phyloP scores from a whole-genome alignment of 1,140 invertebrate genomes.

The Mycetomoellerius zeteki region DNA sequence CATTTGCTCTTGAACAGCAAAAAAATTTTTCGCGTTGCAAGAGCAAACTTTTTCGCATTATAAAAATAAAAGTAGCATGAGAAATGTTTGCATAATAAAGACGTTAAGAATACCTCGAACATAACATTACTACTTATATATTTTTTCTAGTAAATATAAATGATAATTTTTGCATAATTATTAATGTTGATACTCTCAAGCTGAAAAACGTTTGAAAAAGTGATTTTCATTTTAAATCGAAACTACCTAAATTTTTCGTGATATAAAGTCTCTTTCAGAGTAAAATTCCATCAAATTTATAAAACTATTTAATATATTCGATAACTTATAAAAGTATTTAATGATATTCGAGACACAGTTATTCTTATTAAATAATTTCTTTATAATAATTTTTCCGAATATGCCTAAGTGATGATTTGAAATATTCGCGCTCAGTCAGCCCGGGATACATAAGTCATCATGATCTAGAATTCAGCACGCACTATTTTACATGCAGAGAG shows the following conservation, averaged over 20 bases:
- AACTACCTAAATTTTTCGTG: not conserved
- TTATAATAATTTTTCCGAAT: not conserved
- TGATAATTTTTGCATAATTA: conserved; percentile 11
- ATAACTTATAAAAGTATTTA: not conserved
- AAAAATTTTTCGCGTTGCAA: conserved; percentile 1
- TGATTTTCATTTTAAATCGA: not conserved
- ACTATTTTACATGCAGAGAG: conserved; percentile 58
- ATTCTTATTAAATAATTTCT: not conserved
- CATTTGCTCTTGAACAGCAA: conserved; percentile 13
- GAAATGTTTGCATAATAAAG: not conserved
- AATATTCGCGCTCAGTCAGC: conserved; percentile 26
- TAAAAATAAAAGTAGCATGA: conserved; percentile 1
- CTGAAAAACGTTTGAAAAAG: not conserved
- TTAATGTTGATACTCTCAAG: not conserved
- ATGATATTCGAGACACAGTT: not conserved
- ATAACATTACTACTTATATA: not conserved
- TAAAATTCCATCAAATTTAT: not conserved
- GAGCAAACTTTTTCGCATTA: not conserved
- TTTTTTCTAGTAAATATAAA: not conserved
- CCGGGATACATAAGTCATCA: conserved; percentile 58
- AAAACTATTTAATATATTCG: not conserved
- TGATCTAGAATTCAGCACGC: conserved; percentile 56
- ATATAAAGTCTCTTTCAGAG: not conserved
- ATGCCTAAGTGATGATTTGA: not conserved
- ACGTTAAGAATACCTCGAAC: conserved; percentile 1